Evolutionary conservation across 2,113 vertebrate species (phyloP).

Genomic region (Rhinichthys klamathensis): DNA sequence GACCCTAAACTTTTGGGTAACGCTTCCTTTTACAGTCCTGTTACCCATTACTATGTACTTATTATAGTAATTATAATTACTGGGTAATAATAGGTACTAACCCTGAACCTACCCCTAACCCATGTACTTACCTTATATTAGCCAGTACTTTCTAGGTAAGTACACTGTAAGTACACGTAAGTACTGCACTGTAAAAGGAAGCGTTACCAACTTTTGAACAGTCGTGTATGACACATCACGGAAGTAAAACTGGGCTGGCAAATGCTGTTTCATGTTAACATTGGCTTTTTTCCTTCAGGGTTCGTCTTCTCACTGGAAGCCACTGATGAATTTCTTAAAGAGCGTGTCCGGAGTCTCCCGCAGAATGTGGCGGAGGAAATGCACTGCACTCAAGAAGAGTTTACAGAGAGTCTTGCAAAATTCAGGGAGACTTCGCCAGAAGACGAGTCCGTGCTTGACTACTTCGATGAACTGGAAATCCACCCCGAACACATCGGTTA

Average conservation of each 20-base stretch:
- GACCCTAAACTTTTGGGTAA: too few relatives aligned
- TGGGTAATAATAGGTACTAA: too few relatives aligned
- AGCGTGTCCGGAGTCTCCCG: slow-evolving; percentile 81
- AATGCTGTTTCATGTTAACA: neutral
- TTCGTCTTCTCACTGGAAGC: slow-evolving; percentile 83
- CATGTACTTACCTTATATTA: too few relatives aligned
- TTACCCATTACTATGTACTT: too few relatives aligned
- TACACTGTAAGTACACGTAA: too few relatives aligned
- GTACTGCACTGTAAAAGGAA: too few relatives aligned
- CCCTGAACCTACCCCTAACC: too few relatives aligned
- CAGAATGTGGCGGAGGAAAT: slow-evolving; percentile 77
- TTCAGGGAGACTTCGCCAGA: slow-evolving; percentile 78
- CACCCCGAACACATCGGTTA: slow-evolving; percentile 86
- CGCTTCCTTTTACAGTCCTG: too few relatives aligned
- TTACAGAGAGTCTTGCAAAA: slow-evolving; percentile 72
- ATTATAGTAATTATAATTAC: too few relatives aligned
- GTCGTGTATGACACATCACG: neutral
- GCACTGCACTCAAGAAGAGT: slow-evolving; percentile 79
- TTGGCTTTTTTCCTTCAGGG: slow-evolving; percentile 72
- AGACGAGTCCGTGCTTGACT: slow-evolving; percentile 86
- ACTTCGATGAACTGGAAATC: slow-evolving; percentile 92
- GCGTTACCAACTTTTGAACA: neutral
- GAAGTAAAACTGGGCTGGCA: neutral
- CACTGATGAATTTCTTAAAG: slow-evolving; percentile 85
- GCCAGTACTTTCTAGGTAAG: too few relatives aligned